Base-by-base conservation (phyloP, 2,888 invertebrate genomes). In the Silvanus unidentatus region DNA sequence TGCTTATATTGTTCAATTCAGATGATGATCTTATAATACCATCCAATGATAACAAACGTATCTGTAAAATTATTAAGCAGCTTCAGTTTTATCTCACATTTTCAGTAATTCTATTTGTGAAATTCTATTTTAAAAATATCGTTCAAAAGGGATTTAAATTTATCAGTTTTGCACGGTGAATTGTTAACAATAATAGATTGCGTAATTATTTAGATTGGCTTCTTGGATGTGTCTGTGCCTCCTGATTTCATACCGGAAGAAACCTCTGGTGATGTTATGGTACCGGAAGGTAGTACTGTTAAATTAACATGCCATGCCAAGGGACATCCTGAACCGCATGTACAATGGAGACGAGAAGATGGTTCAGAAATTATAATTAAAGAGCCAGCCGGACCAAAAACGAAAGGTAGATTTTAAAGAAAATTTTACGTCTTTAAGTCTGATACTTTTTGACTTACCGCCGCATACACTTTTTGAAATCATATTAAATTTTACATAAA, bases 201-300 rank as follows among this genome's bases (percentile, higher is more conserved):
- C n/a, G n/a, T 32, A 4, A 5, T n/a, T 32, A 56, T 60, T 22
- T 73, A 91, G 92, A 84, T 88, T 73, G 91, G 89, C 22, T 82
- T 80, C 68, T 75, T 94, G 57, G 86, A 90, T 55, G 90, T 94
- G 42, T 88, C 90, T 16, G 84, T 93, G 54, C 91, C 94, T 27
- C 94, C 95, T n/a, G 90, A 93, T 70, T 92, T 95, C 62, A 80
- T 91, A 50, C 68, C 82, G 12, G 88, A 88, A 63, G 89, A 89
- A 64, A 91, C 90, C 16, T 90, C 90, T n/a, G 86, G 91, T 0
- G 93, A 94, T 68, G 78, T 91, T 10, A 87, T 88, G 79, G 87
- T 91, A 22, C 84, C 85, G 16, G 93, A 93, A 76, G 91, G 91
- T 42, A 86, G 86, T 29, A 79, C 78, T 0, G 82, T 80, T 9